Conservation (phyloP, 2,113 vertebrate genomes). For the Mesoclemmys tuberculata region DNA sequence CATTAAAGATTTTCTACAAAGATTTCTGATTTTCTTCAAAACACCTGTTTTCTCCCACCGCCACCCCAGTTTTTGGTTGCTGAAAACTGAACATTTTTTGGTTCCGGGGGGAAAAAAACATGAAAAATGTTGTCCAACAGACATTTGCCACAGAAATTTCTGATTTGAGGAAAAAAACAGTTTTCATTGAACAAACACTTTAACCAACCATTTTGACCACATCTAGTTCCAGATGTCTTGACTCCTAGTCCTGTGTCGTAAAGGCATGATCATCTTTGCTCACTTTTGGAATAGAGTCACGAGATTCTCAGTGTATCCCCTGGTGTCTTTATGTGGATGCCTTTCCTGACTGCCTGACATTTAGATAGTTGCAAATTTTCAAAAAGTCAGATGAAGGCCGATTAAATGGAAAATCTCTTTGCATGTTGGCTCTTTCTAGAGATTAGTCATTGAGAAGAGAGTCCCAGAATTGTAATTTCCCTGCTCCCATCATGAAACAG, state of each 20-base stretch:
- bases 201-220: accelerated
- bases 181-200: background rate
- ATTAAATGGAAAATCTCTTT: background rate
- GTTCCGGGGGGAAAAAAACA: background rate
- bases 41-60: background rate
- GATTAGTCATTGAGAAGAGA: background rate
- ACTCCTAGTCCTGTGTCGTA: accelerated
- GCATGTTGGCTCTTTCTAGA: background rate
- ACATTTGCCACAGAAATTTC: background rate
- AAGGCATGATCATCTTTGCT: background rate
- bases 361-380: background rate
- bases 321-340: background rate
- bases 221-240: background rate
- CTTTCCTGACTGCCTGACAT: background rate
- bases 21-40: background rate
- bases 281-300: background rate
- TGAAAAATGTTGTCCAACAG: background rate
- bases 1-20: background rate
- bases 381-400: background rate
- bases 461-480: background rate
- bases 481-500: accelerated
- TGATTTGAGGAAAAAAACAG: accelerated
- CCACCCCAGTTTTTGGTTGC: background rate
- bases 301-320: background rate
- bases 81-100: background rate